These are phyloP conservation scores for Hepsetus odoe DNA, from an alignment of 2,113 vertebrate species.

Conservation along the genomic window DNA sequence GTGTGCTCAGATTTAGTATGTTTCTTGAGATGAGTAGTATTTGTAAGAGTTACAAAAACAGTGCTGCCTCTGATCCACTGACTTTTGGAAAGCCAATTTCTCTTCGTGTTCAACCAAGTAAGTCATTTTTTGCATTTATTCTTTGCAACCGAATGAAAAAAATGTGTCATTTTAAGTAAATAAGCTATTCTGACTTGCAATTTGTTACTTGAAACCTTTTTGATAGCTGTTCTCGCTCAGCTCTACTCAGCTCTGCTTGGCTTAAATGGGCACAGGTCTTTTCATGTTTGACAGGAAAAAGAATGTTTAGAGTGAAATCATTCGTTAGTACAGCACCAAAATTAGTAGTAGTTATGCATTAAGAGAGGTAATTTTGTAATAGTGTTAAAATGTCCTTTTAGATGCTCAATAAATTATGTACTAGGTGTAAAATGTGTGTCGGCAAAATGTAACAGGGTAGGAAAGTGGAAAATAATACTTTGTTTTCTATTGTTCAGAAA, in stretches of 20 bases:
- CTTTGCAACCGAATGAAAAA: not conserved
- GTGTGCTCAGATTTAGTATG: not conserved
- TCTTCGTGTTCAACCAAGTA: conserved; percentile 52
- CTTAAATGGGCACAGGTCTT: no score
- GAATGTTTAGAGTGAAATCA: no score
- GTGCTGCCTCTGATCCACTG: conserved; percentile 47
- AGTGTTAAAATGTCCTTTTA: no score
- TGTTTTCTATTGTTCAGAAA: no score
- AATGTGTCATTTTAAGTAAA: not conserved
- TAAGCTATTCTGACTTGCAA: not conserved
- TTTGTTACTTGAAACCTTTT: not conserved
- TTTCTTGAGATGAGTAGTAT: conserved; percentile 8
- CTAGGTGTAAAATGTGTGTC: no score
- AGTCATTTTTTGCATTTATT: conserved; percentile 33
- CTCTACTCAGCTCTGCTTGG: not conserved
- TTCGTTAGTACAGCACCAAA: no score
- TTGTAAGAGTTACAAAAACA: conserved; percentile 22
- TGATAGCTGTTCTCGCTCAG: not conserved
- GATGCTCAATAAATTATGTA: no score
- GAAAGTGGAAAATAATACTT: no score
- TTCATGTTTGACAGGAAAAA: no score
- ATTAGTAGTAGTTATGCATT: no score
- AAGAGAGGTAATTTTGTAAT: no score
- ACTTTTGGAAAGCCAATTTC: conserved; percentile 53
- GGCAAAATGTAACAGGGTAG: no score